Percentiles rank a stretch among this genome's conserved stretches.
These are phyloP conservation scores for Apteryx owenii DNA, from an alignment of 2,113 vertebrate species.

Conservation along the genomic window DNA sequence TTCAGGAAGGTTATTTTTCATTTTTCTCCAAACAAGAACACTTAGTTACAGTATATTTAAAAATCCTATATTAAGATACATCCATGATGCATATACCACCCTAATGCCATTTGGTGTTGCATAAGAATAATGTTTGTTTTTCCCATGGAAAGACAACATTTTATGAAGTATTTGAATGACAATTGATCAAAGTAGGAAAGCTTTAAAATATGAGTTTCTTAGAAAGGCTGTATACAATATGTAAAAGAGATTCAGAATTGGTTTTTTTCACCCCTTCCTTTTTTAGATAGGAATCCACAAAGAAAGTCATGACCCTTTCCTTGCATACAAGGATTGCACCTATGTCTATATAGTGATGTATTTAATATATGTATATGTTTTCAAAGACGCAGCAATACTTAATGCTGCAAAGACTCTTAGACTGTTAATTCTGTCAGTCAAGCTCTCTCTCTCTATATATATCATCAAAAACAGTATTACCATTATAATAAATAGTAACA, in stretches of 20 bases:
- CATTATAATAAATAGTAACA: background rate
- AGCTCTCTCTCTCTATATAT: background rate
- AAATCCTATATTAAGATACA: background rate
- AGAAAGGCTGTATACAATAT: background rate
- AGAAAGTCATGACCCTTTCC: background rate
- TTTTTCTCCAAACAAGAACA: background rate
- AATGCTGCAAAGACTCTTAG: background rate
- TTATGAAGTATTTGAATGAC: background rate
- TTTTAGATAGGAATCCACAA: background rate
- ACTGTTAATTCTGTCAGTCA: background rate
- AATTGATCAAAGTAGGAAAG: background rate
- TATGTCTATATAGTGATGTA: accelerated
- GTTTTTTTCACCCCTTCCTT: background rate
- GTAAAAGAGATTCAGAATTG: background rate
- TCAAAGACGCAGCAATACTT: background rate
- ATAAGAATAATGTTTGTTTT: background rate
- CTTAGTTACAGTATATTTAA: background rate
- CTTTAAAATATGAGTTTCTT: background rate
- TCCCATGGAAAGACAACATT: background rate
- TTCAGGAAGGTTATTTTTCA: background rate
- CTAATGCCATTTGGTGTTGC: background rate
- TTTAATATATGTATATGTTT: background rate
- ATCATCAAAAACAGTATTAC: background rate
- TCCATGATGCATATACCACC: background rate
- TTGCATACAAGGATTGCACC: background rate